phyloP scores from a whole-genome alignment of 1,140 invertebrate species.

The Heterodera carotae region DNA sequence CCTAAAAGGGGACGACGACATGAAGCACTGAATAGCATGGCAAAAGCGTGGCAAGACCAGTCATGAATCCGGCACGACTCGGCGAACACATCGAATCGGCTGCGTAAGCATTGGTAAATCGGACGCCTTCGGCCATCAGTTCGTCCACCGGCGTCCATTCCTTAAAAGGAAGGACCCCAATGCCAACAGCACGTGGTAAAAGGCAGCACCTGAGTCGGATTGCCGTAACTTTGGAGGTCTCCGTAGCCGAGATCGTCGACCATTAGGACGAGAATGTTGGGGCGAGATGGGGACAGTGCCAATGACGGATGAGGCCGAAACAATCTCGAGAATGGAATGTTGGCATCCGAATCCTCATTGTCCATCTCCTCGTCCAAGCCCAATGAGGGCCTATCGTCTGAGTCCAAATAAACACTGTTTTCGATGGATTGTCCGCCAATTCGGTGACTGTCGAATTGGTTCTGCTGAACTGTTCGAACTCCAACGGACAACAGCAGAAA shows the following conservation, averaged over 20 bases:
- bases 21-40: not conserved
- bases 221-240: constrained; percentile 61
- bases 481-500: not conserved
- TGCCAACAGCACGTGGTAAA: not conserved
- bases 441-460: too few species aligned
- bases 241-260: constrained; percentile 63
- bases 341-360: not conserved
- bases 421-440: not conserved
- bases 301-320: not conserved
- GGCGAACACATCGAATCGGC: constrained; percentile 64
- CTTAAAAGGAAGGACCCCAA: not conserved
- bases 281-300: constrained; percentile 28
- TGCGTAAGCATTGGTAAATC: constrained; percentile 64
- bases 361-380: not conserved
- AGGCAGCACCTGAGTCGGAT: constrained; percentile 54
- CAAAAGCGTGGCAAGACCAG: constrained; percentile 31
- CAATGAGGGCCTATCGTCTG: not conserved
- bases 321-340: not conserved
- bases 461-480: not conserved
- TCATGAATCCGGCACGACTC: constrained; percentile 63
- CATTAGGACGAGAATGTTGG: constrained; percentile 63
- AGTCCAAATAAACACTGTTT: not conserved
- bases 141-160: constrained; percentile 59
- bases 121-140: constrained; percentile 53
- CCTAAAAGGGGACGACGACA: constrained; percentile 18